A percentile compares a stretch with the other conserved stretches of the same genome.
These are phyloP conservation scores for Trilocha varians DNA, from an alignment of 2,888 invertebrate species.

Conservation along the genomic window DNA sequence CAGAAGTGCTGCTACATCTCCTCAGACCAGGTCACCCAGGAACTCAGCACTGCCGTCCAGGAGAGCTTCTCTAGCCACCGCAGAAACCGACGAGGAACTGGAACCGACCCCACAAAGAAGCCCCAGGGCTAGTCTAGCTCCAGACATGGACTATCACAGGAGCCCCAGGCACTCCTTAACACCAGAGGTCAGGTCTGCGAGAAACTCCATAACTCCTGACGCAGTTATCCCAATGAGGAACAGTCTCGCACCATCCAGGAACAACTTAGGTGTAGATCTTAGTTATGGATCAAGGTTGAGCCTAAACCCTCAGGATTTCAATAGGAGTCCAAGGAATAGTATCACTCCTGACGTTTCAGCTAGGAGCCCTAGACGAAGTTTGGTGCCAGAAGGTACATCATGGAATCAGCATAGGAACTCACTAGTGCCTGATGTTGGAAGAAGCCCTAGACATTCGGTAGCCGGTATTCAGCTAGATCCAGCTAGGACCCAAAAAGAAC, in stretches of 20 bases:
- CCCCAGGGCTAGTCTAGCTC: constrained; percentile 74
- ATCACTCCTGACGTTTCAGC: constrained; percentile 61
- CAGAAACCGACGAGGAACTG: constrained; percentile 75
- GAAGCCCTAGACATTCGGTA: constrained; percentile 75
- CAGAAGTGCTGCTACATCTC: constrained; percentile 77
- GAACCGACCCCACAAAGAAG: constrained; percentile 62
- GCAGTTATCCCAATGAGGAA: constrained; percentile 68
- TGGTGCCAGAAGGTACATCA: constrained; percentile 70
- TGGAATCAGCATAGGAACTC: constrained; percentile 75
- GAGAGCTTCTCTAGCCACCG: constrained; percentile 75
- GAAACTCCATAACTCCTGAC: constrained; percentile 77
- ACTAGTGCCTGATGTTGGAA: constrained; percentile 69
- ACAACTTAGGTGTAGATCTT: constrained; percentile 74
- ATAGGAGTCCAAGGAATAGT: constrained; percentile 63
- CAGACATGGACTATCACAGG: constrained; percentile 71
- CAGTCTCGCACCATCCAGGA: constrained; percentile 72
- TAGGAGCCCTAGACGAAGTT: constrained; percentile 75
- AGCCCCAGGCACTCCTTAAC: constrained; percentile 73
- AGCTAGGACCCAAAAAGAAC: constrained; percentile 56
- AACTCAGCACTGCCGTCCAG: constrained; percentile 60
- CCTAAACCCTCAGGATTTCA: constrained; percentile 71
- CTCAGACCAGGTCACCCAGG: constrained; percentile 70
- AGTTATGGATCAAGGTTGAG: constrained; percentile 72
- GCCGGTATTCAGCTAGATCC: constrained; percentile 64
- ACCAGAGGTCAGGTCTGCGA: constrained; percentile 71